These are phyloP conservation scores for Ictidomys tridecemlineatus DNA, from an alignment of 2,113 vertebrate genomes.

Conservation along the genomic window DNA sequence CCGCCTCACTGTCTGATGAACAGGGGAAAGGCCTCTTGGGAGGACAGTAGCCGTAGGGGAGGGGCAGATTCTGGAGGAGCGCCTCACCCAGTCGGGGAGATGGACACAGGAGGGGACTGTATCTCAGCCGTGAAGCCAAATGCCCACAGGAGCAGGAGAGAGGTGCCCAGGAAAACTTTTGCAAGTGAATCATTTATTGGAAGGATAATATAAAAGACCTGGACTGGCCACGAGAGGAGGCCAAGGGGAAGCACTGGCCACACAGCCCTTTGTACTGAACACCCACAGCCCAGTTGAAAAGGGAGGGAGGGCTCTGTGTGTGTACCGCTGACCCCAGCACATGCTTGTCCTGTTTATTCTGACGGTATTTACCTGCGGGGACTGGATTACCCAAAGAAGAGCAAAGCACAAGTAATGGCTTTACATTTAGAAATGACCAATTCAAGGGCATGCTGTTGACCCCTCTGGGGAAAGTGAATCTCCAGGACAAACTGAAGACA, in stretches of 20 bases:
- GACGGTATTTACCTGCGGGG: neutral
- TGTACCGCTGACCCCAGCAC: neutral
- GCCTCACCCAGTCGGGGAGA: neutral
- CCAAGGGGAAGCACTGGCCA: neutral
- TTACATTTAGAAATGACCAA: neutral
- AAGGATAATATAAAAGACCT: neutral
- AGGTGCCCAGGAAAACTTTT: neutral
- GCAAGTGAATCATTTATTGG: neutral
- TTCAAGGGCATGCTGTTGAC: neutral
- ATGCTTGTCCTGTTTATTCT: neutral
- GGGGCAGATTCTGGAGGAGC: neutral
- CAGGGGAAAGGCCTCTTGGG: neutral
- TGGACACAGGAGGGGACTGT: too few relatives aligned
- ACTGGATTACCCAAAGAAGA: neutral
- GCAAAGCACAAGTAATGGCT: neutral
- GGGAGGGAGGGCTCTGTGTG: rapidly evolving
- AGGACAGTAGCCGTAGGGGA: neutral
- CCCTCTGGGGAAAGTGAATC: neutral
- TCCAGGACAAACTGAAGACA: neutral
- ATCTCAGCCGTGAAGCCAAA: neutral
- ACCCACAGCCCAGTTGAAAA: neutral
- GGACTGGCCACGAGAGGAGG: neutral
- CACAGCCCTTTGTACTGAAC: neutral
- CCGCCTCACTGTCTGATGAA: neutral
- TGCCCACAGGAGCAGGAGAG: neutral